Evolutionary conservation across 2,888 invertebrate genomes (phyloP).

Genomic region (Platyscelio sp.): DNA sequence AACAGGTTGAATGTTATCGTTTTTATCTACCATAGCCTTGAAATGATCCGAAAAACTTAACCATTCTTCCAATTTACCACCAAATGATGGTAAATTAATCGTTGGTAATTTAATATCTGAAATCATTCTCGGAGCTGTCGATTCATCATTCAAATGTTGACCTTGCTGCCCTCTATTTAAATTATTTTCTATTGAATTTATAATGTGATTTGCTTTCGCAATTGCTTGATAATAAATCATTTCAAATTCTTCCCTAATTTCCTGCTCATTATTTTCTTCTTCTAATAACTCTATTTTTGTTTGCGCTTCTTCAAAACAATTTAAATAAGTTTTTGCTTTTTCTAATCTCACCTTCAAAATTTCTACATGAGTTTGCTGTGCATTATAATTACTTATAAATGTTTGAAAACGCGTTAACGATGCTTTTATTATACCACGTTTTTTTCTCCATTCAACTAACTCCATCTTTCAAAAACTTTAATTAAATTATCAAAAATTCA

Average conservation of each 20-base stretch:
- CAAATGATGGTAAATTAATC: constrained; percentile 15
- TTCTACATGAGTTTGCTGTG: background rate
- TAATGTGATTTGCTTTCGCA: constrained; percentile 29
- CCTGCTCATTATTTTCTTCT: background rate
- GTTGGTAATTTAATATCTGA: constrained; percentile 30
- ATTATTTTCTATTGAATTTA: background rate
- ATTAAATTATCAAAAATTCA: background rate
- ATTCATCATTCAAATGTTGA: too few relatives aligned
- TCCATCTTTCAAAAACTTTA: background rate
- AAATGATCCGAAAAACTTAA: constrained; percentile 59
- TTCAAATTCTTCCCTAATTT: constrained; percentile 28
- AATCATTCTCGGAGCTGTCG: background rate
- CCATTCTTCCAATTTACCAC: constrained; percentile 32
- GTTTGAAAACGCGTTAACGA: constrained; percentile 16
- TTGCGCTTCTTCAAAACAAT: constrained; percentile 21
- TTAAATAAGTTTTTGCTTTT: constrained; percentile 17
- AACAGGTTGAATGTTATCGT: constrained; percentile 45
- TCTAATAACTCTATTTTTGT: constrained; percentile 20
- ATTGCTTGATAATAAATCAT: constrained; percentile 3
- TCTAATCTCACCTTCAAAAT: constrained; percentile 25
- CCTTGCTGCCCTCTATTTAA: too few relatives aligned
- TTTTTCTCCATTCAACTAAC: constrained; percentile 9
- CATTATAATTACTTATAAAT: constrained; percentile 6
- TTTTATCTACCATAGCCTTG: constrained; percentile 55
- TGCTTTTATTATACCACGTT: constrained; percentile 4